Base-by-base conservation (phyloP, 2,797 vertebrate genomes). In the Melanotaenia boesemani region DNA sequence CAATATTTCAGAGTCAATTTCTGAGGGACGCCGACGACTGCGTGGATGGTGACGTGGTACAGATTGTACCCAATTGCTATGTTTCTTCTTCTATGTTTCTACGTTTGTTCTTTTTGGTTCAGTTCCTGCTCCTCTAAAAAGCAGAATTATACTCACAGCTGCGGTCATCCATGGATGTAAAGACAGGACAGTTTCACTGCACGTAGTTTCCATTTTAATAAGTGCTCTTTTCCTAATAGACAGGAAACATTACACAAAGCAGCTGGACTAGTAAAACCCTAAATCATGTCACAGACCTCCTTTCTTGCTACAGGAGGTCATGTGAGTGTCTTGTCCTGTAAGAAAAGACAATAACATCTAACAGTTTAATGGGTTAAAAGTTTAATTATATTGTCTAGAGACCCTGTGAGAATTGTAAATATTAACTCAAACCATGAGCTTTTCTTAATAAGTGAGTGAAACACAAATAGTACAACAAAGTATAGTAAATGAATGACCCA, bases 51-150 rank as follows among this genome's bases (percentile, higher is more conserved):
- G 26, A 26, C 26, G 26, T 26, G 26, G 26, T 26, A 26, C 26
- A 26, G 26, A 26, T 26, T 26, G 26, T 26, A 26, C 26, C 26
- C 26, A 26, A 26, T 26, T 26, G 26, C 26, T 26, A 26, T 26
- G 26, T 26, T 26, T 26, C 26, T 26, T 26, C 26, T 26, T 26
- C 26, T 26, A 26, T 26, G 26, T 26, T 26, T 26, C n/a, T n/a
- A n/a, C 36, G 5, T 5, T 52, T 63, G 11, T 32, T n/a, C 44
- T 39, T 56, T 16, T 28, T 34, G 36, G 26, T 37, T 66, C 37
- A 3, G 32, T 56, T 67, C 69, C 34, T 63, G 46, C 62, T 65
- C 46, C 26, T 76, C n/a, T 62, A 48, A 7, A 34, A 37, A n/a
- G 5, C 26, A 10, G 37, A 12, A 44, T 26, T 18, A 12, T 4